Conservation (phyloP, 2,797 vertebrate species). For the Sternarchorhynchus goeldii region DNA sequence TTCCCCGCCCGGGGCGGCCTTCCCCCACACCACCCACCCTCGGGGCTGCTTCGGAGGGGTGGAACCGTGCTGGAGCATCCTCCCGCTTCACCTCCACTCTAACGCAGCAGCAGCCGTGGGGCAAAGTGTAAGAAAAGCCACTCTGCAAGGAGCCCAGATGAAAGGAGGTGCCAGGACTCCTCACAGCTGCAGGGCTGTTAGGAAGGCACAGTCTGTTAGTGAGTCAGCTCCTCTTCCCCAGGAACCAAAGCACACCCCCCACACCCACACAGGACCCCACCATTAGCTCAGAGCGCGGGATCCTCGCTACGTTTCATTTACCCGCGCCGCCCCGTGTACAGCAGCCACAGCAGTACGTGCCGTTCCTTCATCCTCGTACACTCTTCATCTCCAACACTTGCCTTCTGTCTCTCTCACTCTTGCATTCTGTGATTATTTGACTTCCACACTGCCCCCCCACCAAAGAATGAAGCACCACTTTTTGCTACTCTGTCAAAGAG, state of each 20-base stretch:
- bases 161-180: slow-evolving; percentile 44
- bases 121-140: too few relatives aligned
- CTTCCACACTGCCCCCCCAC: too few relatives aligned
- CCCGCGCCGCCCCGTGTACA: slow-evolving; percentile 65
- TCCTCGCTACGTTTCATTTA: slow-evolving; percentile 72
- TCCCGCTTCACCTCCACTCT: too few relatives aligned
- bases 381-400: too few relatives aligned
- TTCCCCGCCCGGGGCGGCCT: slow-evolving; percentile 7
- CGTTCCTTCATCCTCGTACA: slow-evolving; percentile 3
- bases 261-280: slow-evolving; percentile 18
- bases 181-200: slow-evolving; percentile 55
- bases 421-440: slow-evolving; percentile 3
- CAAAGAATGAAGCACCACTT: not conserved
- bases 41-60: slow-evolving; percentile 35
- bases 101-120: too few relatives aligned
- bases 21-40: slow-evolving; percentile 6
- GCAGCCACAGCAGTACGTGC: slow-evolving; percentile 27
- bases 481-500: not conserved
- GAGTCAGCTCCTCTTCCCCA: slow-evolving; percentile 48
- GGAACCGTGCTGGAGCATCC: slow-evolving; percentile 29
- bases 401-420: not conserved
- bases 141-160: slow-evolving; percentile 1
- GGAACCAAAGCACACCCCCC: slow-evolving; percentile 24
- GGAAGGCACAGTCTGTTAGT: slow-evolving; percentile 56
- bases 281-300: slow-evolving; percentile 64